Evolutionary conservation across 1,140 invertebrate genomes (phyloP), one percentile per base, ranked within the genome.

Genomic region (Rhyzopertha dominica): DNA sequence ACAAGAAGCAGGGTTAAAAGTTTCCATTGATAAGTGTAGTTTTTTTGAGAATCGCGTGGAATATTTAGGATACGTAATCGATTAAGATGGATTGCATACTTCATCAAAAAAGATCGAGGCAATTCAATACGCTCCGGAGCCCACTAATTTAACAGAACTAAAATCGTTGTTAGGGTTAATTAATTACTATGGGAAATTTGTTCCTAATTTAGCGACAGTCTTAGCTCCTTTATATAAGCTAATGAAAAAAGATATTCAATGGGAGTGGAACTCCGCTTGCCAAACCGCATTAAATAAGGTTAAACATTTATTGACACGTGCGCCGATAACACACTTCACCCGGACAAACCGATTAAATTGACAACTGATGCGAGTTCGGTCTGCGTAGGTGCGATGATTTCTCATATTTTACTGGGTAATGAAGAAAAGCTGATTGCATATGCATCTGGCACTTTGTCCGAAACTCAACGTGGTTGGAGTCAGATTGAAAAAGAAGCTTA

Each of bases 401-500:
- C 25, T 9, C 31, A 78, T 78, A 51, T 63, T 72, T 22, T 47
- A 70, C 25, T 47, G 14, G 42, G 42, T 16, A n/a, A n/a, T n/a
- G 16, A 23, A 9, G 49, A 58, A 24, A 53, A 49, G 39, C 56
- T 56, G 5, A 58, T 69, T 10, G 36, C 35, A 17, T 70, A 58
- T 47, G 61, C 53, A 4, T 66, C 57, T 3, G 43, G 60, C 18
- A 46, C 43, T 1, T 48, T 64, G 1, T 36, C 30, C 2, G 30
- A 32, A 5, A 14, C 54, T 2, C 62, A 68, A 37, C 43, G 29
- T 28, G 58, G 53, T 18, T 66, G 61, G 28, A 25, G 53, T 5
- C 41, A 41, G 1, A 58, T 62, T 5, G 63, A 68, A 28, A 58
- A 56, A 39, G 61, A 69, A 48, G 58, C 51, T 7, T 48, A 65